A percentile compares a stretch with the other conserved stretches of the same genome.
Evolutionary conservation across 2,797 vertebrate species (phyloP).

Genomic region (Sebastes taczanowskii): DNA sequence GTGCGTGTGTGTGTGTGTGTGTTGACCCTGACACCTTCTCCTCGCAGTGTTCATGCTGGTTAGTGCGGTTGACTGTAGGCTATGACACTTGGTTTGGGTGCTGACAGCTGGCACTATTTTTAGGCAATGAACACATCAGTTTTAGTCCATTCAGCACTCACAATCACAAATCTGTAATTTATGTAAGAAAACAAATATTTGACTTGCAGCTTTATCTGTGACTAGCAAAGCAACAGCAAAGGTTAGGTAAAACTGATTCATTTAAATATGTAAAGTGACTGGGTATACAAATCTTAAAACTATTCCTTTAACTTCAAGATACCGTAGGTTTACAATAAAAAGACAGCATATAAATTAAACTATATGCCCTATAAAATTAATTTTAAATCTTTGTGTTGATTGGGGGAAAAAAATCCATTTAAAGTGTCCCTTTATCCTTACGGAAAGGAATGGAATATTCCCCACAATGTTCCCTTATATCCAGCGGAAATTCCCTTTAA

Average conservation of each 20-base stretch:
- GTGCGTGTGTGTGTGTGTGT: background rate
- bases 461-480: slow-evolving; percentile 22
- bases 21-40: slow-evolving; percentile 30
- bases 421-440: background rate
- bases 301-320: background rate
- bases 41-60: slow-evolving; percentile 2
- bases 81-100: slow-evolving; percentile 24
- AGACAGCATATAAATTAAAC: background rate
- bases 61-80: slow-evolving; percentile 21
- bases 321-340: background rate
- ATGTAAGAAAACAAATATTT: background rate
- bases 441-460: background rate
- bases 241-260: background rate
- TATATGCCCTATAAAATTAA: background rate
- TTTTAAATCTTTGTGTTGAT: background rate
- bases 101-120: slow-evolving; percentile 32
- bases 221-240: background rate
- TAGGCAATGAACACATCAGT: background rate
- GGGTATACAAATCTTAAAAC: background rate
- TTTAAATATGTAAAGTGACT: background rate
- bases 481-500: slow-evolving; percentile 23
- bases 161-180: background rate
- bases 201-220: background rate
- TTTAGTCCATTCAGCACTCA: background rate
- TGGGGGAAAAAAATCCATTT: background rate